Conservation (phyloP, 2,888 invertebrate genomes). For the Eupithecia inturbata region DNA sequence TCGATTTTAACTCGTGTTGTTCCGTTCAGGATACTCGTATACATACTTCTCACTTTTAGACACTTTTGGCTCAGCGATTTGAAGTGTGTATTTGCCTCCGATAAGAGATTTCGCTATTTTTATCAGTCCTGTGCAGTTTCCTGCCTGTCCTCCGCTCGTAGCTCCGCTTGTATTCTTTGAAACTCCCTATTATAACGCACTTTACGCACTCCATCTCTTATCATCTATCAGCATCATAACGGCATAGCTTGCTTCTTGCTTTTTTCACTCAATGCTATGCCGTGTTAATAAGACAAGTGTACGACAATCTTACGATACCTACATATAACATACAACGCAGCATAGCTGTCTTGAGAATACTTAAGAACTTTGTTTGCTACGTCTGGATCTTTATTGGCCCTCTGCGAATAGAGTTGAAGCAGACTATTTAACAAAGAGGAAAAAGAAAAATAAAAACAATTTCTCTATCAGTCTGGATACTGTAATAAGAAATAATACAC, state of each 20-base stretch:
- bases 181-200: neutral
- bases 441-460: conserved; percentile 4
- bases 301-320: neutral
- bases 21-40: neutral
- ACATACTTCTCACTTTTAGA: neutral
- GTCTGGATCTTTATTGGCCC: neutral
- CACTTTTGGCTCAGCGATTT: neutral
- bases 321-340: neutral
- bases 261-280: neutral
- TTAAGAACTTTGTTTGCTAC: neutral
- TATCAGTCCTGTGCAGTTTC: neutral
- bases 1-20: neutral
- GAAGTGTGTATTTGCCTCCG: neutral
- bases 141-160: neutral
- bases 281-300: neutral
- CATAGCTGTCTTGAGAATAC: neutral
- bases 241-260: neutral
- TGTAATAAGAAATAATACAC: neutral
- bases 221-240: neutral
- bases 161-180: neutral
- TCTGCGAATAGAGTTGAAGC: neutral
- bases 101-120: neutral
- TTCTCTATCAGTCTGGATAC: neutral
- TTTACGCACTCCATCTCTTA: neutral
- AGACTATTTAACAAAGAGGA: neutral